These are phyloP conservation scores for Troides aeacus DNA, from an alignment of 2,888 invertebrate species.

Conservation along the genomic window DNA sequence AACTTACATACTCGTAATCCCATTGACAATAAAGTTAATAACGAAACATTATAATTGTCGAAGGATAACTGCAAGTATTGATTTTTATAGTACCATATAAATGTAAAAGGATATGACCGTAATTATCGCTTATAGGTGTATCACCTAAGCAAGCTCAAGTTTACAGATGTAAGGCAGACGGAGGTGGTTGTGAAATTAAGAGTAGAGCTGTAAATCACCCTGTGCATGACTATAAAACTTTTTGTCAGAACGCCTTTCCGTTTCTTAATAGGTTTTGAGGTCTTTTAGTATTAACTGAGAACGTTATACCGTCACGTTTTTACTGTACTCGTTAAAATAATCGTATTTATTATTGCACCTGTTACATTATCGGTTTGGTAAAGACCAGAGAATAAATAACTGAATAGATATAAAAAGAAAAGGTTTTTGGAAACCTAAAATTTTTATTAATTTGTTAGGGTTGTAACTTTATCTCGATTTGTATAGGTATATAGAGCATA, in stretches of 20 bases:
- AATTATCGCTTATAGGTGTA: conserved; percentile 10
- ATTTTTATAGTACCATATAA: background rate
- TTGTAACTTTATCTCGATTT: no score
- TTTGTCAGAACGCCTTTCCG: conserved; percentile 54
- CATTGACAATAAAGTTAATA: no score
- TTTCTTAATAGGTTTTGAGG: conserved; percentile 40
- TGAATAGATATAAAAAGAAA: background rate
- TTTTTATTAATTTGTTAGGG: no score
- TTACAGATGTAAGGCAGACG: conserved; percentile 23
- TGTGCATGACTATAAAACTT: conserved; percentile 61
- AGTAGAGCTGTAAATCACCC: conserved; percentile 58
- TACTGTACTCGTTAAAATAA: conserved; percentile 1
- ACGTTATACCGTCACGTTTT: conserved; percentile 18
- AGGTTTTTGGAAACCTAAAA: background rate
- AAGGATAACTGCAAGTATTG: no score
- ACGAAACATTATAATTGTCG: no score
- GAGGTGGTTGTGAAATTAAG: conserved; percentile 59
- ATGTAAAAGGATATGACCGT: conserved; percentile 2
- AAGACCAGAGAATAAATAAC: background rate
- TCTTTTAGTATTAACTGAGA: conserved; percentile 38
- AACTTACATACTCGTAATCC: no score
- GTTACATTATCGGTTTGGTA: background rate
- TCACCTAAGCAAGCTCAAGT: background rate
- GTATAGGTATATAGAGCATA: no score
- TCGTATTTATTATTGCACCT: conserved; percentile 3